Conservation (phyloP, 2,888 invertebrate species). For the Celastrina argiolus region DNA sequence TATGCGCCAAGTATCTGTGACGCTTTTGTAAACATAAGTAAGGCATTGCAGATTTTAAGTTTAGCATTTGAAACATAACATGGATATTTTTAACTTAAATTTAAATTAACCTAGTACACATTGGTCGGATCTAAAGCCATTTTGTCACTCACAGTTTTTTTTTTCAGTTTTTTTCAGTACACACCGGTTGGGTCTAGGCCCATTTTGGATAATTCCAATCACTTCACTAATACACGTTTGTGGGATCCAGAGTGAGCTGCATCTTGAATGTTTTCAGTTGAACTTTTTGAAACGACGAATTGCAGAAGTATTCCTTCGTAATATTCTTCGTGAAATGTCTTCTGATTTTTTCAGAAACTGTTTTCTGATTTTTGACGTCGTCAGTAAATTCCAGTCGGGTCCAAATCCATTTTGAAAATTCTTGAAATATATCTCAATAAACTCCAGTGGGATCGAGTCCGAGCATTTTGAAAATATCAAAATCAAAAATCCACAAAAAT, state of each 20-base stretch:
- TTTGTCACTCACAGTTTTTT: conserved; percentile 26
- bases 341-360: neutral
- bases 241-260: conserved; percentile 56
- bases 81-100: conserved; percentile 21
- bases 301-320: neutral
- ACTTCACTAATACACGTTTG: conserved; percentile 55
- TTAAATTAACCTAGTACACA: conserved; percentile 41
- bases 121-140: conserved; percentile 46
- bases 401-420: conserved; percentile 33
- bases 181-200: conserved; percentile 66
- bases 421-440: conserved; percentile 28
- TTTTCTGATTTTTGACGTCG: neutral
- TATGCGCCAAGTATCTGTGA: conserved; percentile 61
- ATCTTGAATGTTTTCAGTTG: conserved; percentile 14
- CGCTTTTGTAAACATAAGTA: conserved; percentile 38
- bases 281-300: conserved; percentile 2
- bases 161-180: conserved; percentile 48
- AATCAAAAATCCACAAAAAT: conserved; percentile 26
- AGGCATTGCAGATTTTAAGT: conserved; percentile 41
- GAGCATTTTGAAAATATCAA: conserved; percentile 30
- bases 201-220: conserved; percentile 46
- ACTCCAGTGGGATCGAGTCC: conserved; percentile 35
- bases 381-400: conserved; percentile 35
- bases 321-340: neutral
- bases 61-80: conserved; percentile 30